Base-by-base conservation (phyloP, 2,113 vertebrate species). In the Gymnorhina tibicen region DNA sequence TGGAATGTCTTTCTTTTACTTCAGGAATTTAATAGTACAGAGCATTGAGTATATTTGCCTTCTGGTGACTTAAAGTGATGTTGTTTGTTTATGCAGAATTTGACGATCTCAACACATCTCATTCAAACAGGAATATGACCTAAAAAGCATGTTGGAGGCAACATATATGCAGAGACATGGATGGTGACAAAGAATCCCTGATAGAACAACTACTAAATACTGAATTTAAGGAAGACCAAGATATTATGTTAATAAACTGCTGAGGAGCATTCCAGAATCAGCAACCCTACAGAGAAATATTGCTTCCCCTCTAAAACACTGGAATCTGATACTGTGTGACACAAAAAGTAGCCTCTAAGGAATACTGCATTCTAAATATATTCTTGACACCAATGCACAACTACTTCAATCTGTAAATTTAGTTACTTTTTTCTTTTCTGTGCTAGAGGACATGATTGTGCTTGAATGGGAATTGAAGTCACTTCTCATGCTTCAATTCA, bases 351-450 rank as follows among this genome's bases (percentile, higher is more conserved):
- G 68, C 93, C 92, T 94, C n/a, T 46, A 69, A 95, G 87, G 87
- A 76, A 76, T 66, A 23, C 37, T 85, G 59, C 47, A 39, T 84
- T 93, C 93, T 87, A 96, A 91, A 95, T 84, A 91, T 89, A 92
- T 68, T 92, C 83, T 75, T 73, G 69, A 89, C 88, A 97, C 69
- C 76, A 85, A 76, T 53, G 83, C 37, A 82, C 66, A 92, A 78
- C 58, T 81, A 27, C 33, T 97, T 88, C 70, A 88, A 70, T 85
- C 85, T 81, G 82, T 91, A 94, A 82, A 84, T 93, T 63, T 66
- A 92, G 79, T 30, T 93, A 21, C 52, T 35, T 41, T 9, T 17
- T 35, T 76, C n/a, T 63, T 85, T 75, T 9, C 24, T 85, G 4
- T 89, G 76, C 93, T 86, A 62, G 83, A 86, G 79, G 93, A 95